These are phyloP conservation scores for Heterodera filipjevi DNA, from an alignment of 2,888 invertebrate species.

Conservation along the genomic window DNA sequence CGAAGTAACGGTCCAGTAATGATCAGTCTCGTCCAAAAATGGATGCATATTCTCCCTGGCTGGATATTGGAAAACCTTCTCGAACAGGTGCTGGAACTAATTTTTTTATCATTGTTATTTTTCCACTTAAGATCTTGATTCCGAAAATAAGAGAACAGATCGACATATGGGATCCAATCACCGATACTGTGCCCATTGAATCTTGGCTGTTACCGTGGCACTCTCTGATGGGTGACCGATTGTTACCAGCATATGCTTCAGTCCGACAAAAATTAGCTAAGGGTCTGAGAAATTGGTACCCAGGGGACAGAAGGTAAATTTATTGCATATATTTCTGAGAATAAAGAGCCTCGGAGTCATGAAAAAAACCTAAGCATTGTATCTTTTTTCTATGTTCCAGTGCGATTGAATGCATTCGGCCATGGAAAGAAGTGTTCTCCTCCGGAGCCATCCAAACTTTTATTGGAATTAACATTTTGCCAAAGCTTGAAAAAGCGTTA, in stretches of 20 bases:
- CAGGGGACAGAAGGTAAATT: slow-evolving; percentile 64
- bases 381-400: slow-evolving; percentile 68
- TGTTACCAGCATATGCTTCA: slow-evolving; percentile 79
- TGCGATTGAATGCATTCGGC: slow-evolving; percentile 85
- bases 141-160: slow-evolving; percentile 54
- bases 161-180: slow-evolving; percentile 81
- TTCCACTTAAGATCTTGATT: slow-evolving; percentile 51
- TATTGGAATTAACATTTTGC: slow-evolving; percentile 82
- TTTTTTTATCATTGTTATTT: not conserved
- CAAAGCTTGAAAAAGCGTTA: slow-evolving; percentile 76
- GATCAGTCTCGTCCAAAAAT: slow-evolving; percentile 79
- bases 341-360: no score
- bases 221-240: slow-evolving; percentile 75
- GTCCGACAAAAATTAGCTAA: slow-evolving; percentile 87
- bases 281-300: slow-evolving; percentile 84
- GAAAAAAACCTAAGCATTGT: no score
- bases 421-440: slow-evolving; percentile 83
- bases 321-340: slow-evolving; percentile 23
- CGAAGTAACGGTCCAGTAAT: slow-evolving; percentile 77
- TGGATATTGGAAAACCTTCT: slow-evolving; percentile 84
- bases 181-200: slow-evolving; percentile 91
- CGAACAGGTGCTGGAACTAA: slow-evolving; percentile 70
- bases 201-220: slow-evolving; percentile 97
- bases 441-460: slow-evolving; percentile 80
- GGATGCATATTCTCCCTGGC: slow-evolving; percentile 79